Evolutionary conservation across 2,113 vertebrate genomes (phyloP).

Genomic region (Pitta sordida): DNA sequence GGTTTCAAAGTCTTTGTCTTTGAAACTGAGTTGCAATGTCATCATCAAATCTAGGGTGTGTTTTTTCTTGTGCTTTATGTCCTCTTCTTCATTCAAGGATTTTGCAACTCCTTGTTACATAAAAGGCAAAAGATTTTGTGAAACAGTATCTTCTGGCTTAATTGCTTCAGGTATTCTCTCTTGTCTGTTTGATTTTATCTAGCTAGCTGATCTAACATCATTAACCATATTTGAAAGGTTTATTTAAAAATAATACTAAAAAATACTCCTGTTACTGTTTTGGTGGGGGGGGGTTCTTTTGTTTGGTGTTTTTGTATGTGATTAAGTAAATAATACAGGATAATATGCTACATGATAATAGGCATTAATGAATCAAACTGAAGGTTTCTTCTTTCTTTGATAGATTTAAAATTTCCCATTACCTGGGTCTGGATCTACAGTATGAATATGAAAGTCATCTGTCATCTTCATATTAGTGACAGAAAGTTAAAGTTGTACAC

Average conservation of each 20-base stretch:
- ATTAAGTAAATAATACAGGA: not conserved
- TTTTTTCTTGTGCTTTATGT: not conserved
- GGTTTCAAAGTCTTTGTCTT: constrained; percentile 5
- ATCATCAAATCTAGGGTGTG: not conserved
- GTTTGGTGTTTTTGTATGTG: not conserved
- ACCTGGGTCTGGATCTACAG: not conserved
- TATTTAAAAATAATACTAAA: not conserved
- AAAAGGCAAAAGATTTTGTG: not conserved
- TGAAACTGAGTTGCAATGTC: not conserved
- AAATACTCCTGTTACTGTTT: not conserved
- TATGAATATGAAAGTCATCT: not conserved
- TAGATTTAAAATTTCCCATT: not conserved
- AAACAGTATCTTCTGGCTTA: not conserved
- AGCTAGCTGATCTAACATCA: not conserved
- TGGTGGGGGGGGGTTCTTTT: not conserved
- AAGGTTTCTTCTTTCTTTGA: not conserved
- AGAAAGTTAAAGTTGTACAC: not conserved
- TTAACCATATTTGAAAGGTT: not conserved
- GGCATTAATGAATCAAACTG: not conserved
- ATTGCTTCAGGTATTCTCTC: not conserved
- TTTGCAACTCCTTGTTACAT: not conserved
- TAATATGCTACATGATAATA: not conserved
- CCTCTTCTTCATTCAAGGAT: not conserved
- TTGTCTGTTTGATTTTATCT: not conserved
- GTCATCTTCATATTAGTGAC: not conserved